Base-by-base conservation (phyloP, 2,888 invertebrate genomes). In the Pseudococcus viburni region DNA sequence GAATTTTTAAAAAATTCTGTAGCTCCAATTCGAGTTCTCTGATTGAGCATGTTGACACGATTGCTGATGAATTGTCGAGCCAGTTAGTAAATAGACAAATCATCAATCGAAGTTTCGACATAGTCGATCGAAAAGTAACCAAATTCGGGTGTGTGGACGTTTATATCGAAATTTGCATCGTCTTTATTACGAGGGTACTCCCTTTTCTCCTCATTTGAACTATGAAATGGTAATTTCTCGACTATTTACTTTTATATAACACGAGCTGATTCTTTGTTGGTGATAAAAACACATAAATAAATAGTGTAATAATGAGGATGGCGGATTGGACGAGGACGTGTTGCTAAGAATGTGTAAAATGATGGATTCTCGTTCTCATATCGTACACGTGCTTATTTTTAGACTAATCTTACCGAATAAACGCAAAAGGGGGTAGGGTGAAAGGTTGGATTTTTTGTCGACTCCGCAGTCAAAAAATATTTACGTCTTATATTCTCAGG, bases 381-480 rank as follows among this genome's bases (percentile, higher is more conserved):
- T 77, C 77, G 77, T 64, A 64, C 77, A 77, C 77, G 77, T 77
- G 77, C 77, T 77, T 77, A 77, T 77, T 77, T 77, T 39, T 77
- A 77, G 77, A 77, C 39, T 77, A 39, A 77, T 77, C 39, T 77
- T 33, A n/a, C 39, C 39, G 39, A 77, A 33, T 39, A 42, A 8
- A n/a, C 8, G 33, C 15, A 17, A 39, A 77, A 17, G 17, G 7
- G 17, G n/a, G 39, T 2, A 19, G n/a, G 4, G 77, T 39, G 17
- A n/a, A 73, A 15, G 12, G 39, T 39, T 17, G 39, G 39, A 77
- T 77, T 77, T 77, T 42, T 42, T 42, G 42, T 42, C 77, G 77
- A 77, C 77, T 77, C 22, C 11, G 64, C 19, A 77, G 33, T 17
- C 33, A 12, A 77, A 77, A 77, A 77, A 77, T 77, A 77, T 77